Conservation (phyloP, 2,888 invertebrate species). For the Thalpophila matura region DNA sequence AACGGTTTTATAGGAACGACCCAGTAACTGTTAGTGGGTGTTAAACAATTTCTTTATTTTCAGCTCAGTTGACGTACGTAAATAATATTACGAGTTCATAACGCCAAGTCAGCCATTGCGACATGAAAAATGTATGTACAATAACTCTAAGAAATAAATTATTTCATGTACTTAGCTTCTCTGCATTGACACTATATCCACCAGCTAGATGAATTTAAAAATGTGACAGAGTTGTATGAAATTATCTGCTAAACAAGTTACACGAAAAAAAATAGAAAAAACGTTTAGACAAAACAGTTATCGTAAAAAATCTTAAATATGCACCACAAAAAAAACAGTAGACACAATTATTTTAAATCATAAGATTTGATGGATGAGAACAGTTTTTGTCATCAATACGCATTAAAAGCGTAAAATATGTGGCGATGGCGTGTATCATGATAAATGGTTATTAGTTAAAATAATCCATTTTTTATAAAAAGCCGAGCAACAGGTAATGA, state of each 20-base stretch:
- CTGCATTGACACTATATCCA: too few species aligned
- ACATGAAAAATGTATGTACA: background rate
- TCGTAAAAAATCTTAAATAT: background rate
- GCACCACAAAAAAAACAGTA: background rate
- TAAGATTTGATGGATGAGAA: slow-evolving; percentile 1
- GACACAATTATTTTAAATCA: background rate
- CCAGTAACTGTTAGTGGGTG: slow-evolving; percentile 13
- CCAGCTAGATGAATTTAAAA: too few species aligned
- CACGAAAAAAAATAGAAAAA: background rate
- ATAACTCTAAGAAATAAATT: background rate
- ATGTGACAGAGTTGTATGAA: too few species aligned
- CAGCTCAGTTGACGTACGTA: slow-evolving; percentile 23
- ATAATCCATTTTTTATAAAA: slow-evolving; percentile 34
- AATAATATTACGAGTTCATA: slow-evolving; percentile 14
- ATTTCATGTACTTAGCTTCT: background rate
- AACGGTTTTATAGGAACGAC: slow-evolving; percentile 25
- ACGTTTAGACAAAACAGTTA: too few species aligned
- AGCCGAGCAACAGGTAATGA: slow-evolving; percentile 26
- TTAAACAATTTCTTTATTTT: slow-evolving; percentile 32
- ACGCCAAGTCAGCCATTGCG: background rate
- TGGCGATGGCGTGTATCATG: background rate
- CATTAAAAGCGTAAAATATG: slow-evolving; percentile 10
- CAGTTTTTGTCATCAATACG: background rate
- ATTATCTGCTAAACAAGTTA: too few species aligned
- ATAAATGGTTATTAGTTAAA: slow-evolving; percentile 20